Conservation (phyloP, 2,888 invertebrate genomes). For the Gnatocerus cornutus region DNA sequence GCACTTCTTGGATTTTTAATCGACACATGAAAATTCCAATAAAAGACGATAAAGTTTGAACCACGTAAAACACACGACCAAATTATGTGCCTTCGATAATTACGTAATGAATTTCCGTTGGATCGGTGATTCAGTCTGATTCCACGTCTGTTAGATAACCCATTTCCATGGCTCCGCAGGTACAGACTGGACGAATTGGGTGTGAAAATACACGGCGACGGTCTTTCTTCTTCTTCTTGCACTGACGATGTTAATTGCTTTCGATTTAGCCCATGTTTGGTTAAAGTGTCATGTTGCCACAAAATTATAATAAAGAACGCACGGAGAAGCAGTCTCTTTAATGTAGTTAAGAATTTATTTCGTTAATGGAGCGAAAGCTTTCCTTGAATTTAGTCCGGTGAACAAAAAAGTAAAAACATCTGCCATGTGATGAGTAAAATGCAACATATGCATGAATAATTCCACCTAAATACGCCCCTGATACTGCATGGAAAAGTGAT, state of each 20-base stretch:
- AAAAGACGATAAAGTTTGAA: slow-evolving; percentile 26
- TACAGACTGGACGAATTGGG: slow-evolving; percentile 62
- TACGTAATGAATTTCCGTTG: slow-evolving; percentile 33
- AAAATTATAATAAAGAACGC: slow-evolving; percentile 5
- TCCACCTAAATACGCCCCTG: too few species aligned
- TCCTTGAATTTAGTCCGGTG: too few species aligned
- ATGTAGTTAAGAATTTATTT: too few species aligned
- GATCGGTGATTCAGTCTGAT: slow-evolving; percentile 57
- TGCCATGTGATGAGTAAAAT: too few species aligned
- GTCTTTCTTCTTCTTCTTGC: slow-evolving; percentile 64
- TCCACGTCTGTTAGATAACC: slow-evolving; percentile 61
- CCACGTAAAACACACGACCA: slow-evolving; percentile 25
- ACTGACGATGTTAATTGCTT: slow-evolving; percentile 50
- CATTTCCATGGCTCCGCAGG: slow-evolving; percentile 63
- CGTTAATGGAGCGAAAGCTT: too few species aligned
- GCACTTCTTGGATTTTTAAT: slow-evolving; percentile 39
- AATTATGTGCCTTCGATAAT: slow-evolving; percentile 39
- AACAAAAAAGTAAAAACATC: too few species aligned
- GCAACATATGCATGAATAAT: too few species aligned
- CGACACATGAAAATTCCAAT: slow-evolving; percentile 46
- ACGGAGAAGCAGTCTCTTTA: background rate
- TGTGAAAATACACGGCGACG: slow-evolving; percentile 64
- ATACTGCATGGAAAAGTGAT: too few species aligned
- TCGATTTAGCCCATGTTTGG: slow-evolving; percentile 5
- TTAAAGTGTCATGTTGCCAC: slow-evolving; percentile 21